Conservation (phyloP, 92 coral and sea anemone species). For the Actinostola sp. region DNA sequence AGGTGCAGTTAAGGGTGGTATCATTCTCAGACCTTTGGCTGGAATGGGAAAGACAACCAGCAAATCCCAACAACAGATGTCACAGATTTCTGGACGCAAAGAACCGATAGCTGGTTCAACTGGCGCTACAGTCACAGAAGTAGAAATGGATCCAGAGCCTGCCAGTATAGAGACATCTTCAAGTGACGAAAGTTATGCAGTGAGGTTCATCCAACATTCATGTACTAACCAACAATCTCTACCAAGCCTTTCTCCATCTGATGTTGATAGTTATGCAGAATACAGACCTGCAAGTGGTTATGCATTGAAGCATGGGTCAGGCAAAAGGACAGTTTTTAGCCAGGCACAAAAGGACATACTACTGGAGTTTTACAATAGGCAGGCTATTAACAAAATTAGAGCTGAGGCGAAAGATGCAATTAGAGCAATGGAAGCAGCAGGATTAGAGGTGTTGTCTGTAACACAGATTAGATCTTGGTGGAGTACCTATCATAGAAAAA, state of each 20-base stretch:
- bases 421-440: conserved; percentile 25
- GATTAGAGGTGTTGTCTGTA: conserved; percentile 8
- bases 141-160: neutral
- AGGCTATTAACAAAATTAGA: conserved; percentile 13
- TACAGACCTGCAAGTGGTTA: conserved; percentile 11
- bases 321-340: conserved; percentile 1
- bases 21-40: conserved; percentile 18
- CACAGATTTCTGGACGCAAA: neutral
- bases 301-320: conserved; percentile 11
- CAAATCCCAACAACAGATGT: conserved; percentile 18
- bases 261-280: neutral
- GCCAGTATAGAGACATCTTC: neutral
- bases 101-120: conserved; percentile 18
- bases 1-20: conserved; percentile 17
- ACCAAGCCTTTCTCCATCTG: neutral
- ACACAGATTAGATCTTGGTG: conserved; percentile 24
- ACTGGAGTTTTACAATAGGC: conserved; percentile 27
- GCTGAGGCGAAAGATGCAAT: conserved; percentile 29
- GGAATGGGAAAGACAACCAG: conserved; percentile 20
- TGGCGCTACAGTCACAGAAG: conserved; percentile 28
- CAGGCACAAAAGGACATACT: conserved; percentile 25
- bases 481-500: conserved; percentile 25
- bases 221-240: neutral
- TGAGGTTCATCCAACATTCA: conserved; percentile 39
- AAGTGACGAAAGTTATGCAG: conserved; percentile 6